Base-by-base conservation (phyloP, 2,797 vertebrate species). In the Pagetopsis macropterus region DNA sequence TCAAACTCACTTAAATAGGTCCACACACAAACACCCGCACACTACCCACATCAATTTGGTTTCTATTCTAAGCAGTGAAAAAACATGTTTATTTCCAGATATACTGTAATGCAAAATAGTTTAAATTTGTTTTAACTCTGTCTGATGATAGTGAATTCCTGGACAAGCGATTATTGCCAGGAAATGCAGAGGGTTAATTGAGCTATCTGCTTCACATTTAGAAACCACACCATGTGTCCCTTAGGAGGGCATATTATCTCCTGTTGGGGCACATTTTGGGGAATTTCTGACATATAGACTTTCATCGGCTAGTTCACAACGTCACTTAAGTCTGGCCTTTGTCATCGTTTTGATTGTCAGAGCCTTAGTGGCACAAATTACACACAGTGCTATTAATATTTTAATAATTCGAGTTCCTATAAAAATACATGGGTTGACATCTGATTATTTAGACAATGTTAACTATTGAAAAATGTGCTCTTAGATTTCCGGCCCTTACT, bases 121-220 rank as follows among this genome's bases (percentile, higher is more conserved):
- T 63, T 15, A 8, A 10, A 44, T 65, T 79, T 33, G 60, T 64
- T 50, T 69, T 16, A 14, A 5, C 23, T 70, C 23, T 70, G 15
- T 71, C 43, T 71, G 52, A 72, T 70, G 51, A 52, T 49, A 31
- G 37, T 48, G 51, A 66, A 49, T 84, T 86, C 66, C 83, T 75
- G 65, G 52, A 78, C 31, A 49, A 62, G 46, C n/a, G 15, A 63
- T 86, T 82, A 79, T 72, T 78, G 65, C 23, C 82, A 83, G 89
- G 82, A 92, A 84, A 65, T 80, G 10, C 55, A 72, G 56, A 49
- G 12, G 37, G n/a, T 48, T 79, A 65, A 73, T 81, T 84, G 59
- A 72, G 52, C 19, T 54, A 72, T 87, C 77, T 70, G 54, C 51
- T 23, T 27, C 33, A 70, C 46, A 77, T 87, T 83, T 86, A 81